Percentiles rank a stretch among this genome's conserved stretches.
Conservation (phyloP, 1,140 invertebrate genomes). For the Drosophila orena region DNA sequence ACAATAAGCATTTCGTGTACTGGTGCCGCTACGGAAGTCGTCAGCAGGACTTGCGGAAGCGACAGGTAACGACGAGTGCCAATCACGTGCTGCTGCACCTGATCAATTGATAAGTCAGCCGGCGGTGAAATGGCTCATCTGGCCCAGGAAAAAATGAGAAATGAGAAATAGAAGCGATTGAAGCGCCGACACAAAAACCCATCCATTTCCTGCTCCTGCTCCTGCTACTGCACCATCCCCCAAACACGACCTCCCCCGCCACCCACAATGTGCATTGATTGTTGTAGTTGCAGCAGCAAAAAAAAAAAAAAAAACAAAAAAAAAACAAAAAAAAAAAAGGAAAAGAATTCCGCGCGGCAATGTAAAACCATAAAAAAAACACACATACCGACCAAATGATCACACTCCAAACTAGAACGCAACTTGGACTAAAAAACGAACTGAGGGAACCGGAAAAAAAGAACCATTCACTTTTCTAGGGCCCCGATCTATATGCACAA, state of each 20-base stretch:
- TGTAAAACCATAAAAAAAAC: conserved; percentile 24
- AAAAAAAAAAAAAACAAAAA: not conserved
- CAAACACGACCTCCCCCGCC: not conserved
- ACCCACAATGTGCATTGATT: conserved; percentile 47
- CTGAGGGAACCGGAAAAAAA: conserved; percentile 5
- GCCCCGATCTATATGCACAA: conserved; percentile 9
- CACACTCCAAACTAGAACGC: conserved; percentile 25
- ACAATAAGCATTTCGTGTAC: conserved; percentile 89
- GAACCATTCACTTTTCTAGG: conserved; percentile 26
- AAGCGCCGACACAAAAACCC: conserved; percentile 27
- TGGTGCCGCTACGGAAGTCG: conserved; percentile 89
- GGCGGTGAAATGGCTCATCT: conserved; percentile 1
- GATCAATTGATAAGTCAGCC: conserved; percentile 71
- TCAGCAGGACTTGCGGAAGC: conserved; percentile 87
- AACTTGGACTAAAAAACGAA: conserved; percentile 21
- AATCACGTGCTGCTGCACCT: conserved; percentile 76
- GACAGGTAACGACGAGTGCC: conserved; percentile 86
- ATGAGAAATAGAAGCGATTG: not conserved
- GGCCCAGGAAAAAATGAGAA: not conserved
- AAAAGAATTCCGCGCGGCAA: not conserved
- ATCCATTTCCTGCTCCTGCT: not conserved
- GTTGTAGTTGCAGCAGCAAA: conserved; percentile 56
- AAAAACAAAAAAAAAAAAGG: not conserved
- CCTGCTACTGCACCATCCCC: conserved; percentile 11
- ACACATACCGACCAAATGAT: conserved; percentile 26